Evolutionary conservation across 2,113 vertebrate genomes (phyloP), one percentile per base, ranked within the genome.

Genomic region (Collichthys lucidus): DNA sequence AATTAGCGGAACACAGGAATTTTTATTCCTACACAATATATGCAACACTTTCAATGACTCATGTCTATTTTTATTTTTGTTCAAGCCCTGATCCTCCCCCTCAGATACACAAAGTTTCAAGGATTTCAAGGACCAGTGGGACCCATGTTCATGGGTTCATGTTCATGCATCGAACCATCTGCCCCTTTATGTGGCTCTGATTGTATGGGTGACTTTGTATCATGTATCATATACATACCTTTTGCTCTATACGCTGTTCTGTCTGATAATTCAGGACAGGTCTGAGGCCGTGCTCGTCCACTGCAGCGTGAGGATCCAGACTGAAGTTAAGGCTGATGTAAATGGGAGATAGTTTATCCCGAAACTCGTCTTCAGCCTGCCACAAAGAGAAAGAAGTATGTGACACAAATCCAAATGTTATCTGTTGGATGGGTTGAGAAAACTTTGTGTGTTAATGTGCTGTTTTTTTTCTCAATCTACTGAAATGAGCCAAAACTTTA

Each of bases 331-430:
- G 94, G 12, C 95, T 93, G 19, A 98, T 91, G 74, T 94, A 93
- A 89, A 98, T 97, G 9, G 96, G 95, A 7, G 97, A 97, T 35
- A 98, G 95, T 92, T 98, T 98, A 87, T 98, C 97, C 85, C 97
- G 95, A 86, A 98, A 98, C 74, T 97, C 96, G 1, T 95, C 95
- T 77, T 98, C 97, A 0, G 92, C 93, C 97, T 98, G 90, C 24
- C 80, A 76, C 35, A 86, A 20, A 79, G 44, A 65, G 64, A 80
- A 15, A 65, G 65, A 83, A 17, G 44, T 46, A 46, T 11, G 11
- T 17, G 11, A 61, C 29, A 59, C 35, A 42, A 44, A 31, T 59
- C 19, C 31, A 63, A 16, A 11, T 5, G 20, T 26, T 31, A 12
- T 40, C 2, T 66, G 16, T 22, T 35, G 17, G 12, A 17, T 10